Evolutionary conservation across 2,888 invertebrate genomes (phyloP), one percentile per base, ranked within the genome.

Genomic region (Odontothrips loti): DNA sequence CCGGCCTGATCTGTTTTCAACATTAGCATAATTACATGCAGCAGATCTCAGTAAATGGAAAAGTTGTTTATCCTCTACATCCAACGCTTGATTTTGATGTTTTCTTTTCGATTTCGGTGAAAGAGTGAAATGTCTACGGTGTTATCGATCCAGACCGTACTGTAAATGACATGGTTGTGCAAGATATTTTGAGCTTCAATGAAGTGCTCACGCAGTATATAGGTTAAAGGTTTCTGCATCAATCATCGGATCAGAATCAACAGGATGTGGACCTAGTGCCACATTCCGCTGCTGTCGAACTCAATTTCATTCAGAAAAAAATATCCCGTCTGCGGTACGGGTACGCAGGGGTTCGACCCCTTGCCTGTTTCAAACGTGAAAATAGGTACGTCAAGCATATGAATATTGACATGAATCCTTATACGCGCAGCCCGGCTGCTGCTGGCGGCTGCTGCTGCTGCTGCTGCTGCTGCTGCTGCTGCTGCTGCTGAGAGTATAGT

Each of bases 241-340:
- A 27, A 75, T 75, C 68, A 75, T 12, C 27, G 68, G 20, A 58
- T 58, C 58, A 58, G 20, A n/a, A 68, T 68, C 68, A 68, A 75
- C 68, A 75, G 68, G 68, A 75, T 75, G 68, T 75, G 68, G 68
- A n/a, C 23, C 68, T n/a, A 58, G 58, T n/a, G 15, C 34, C 58
- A 58, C 58, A 58, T 58, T 11, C 27, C 68, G 23, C 10, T 11
- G 27, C 68, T 9, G 27, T 23, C 68, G 8, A 75, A 75, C 23
- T 75, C 23, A 75, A 23, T 75, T 75, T 27, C 27, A 12, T 9
- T 1, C 23, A 12, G 68, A 27, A 75, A 27, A 58, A 15, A n/a
- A 15, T 58, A 43, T 58, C 15, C 6, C 58, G 17, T 15, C 12
- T 17, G 58, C 58, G 17, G 58, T 1, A 4, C 4, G 6, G 10